Evolutionary conservation across 2,888 invertebrate species (phyloP).

Genomic region (Drosophila melanosoma): DNA sequence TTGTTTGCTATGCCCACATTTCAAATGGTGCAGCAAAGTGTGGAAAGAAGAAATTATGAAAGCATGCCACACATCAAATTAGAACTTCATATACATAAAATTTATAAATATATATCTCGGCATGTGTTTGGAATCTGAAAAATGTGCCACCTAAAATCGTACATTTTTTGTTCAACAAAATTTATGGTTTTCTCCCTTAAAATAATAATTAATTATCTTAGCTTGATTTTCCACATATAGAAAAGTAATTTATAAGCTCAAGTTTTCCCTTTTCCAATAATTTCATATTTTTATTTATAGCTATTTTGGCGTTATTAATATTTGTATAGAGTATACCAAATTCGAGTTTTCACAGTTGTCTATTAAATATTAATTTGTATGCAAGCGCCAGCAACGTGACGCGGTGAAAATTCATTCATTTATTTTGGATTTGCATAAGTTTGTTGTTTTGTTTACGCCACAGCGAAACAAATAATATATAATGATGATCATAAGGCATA

Average conservation of each 20-base stretch:
- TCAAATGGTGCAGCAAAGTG: conserved; percentile 1
- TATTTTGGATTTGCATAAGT: conserved; percentile 59
- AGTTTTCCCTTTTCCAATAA: neutral
- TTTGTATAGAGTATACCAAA: conserved; percentile 9
- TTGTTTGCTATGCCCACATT: neutral
- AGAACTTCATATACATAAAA: too few species aligned
- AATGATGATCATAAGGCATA: conserved; percentile 37
- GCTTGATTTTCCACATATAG: neutral
- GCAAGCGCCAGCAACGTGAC: conserved; percentile 44
- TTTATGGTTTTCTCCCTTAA: neutral
- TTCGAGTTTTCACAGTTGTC: neutral
- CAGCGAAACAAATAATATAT: conserved; percentile 37
- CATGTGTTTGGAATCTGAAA: neutral
- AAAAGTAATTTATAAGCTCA: neutral
- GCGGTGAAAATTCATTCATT: conserved; percentile 57
- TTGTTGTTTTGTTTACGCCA: conserved; percentile 48
- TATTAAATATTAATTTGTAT: conserved; percentile 49
- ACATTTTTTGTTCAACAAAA: neutral
- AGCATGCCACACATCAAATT: conserved; percentile 2
- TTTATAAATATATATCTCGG: neutral
- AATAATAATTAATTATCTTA: neutral
- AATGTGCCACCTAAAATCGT: neutral
- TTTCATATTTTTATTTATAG: neutral
- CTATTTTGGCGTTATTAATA: neutral
- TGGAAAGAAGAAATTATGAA: conserved; percentile 7